Evolutionary conservation across 2,888 invertebrate genomes (phyloP).

Genomic region (Dioctria rufipes): DNA sequence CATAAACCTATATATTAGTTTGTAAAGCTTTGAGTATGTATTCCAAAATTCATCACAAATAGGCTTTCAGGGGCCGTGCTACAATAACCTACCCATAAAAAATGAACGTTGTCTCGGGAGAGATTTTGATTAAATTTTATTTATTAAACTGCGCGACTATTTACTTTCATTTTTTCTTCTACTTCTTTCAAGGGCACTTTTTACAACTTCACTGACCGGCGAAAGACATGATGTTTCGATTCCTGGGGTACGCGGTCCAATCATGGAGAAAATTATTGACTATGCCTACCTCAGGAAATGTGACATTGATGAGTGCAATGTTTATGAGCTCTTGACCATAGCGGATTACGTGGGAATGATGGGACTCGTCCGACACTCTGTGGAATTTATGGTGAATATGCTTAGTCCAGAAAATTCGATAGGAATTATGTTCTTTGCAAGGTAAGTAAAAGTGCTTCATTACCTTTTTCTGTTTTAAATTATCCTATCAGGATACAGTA

Average conservation of each 20-base stretch:
- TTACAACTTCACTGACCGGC: constrained; percentile 84
- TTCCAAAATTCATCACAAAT: no score
- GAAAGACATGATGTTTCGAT: constrained; percentile 81
- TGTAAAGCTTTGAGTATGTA: no score
- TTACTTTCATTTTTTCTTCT: constrained; percentile 15
- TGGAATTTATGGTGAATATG: constrained; percentile 80
- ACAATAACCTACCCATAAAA: no score
- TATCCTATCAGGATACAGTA: not conserved
- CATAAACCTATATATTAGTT: no score
- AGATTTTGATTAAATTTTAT: constrained; percentile 29
- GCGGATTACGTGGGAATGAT: constrained; percentile 91
- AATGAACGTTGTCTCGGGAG: not conserved
- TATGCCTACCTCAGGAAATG: constrained; percentile 89
- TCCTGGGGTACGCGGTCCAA: constrained; percentile 83
- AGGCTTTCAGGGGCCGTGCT: no score
- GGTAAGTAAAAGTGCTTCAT: constrained; percentile 68
- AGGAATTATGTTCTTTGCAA: constrained; percentile 87
- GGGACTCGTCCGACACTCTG: constrained; percentile 86
- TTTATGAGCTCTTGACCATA: constrained; percentile 84
- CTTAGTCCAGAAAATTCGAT: constrained; percentile 86
- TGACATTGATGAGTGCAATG: constrained; percentile 83
- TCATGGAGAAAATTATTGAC: constrained; percentile 84
- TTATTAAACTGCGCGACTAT: constrained; percentile 38
- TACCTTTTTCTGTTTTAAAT: not conserved
- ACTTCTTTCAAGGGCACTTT: constrained; percentile 77